These are phyloP conservation scores for Clistopyga incitator DNA, from an alignment of 2,888 invertebrate species.

Conservation along the genomic window DNA sequence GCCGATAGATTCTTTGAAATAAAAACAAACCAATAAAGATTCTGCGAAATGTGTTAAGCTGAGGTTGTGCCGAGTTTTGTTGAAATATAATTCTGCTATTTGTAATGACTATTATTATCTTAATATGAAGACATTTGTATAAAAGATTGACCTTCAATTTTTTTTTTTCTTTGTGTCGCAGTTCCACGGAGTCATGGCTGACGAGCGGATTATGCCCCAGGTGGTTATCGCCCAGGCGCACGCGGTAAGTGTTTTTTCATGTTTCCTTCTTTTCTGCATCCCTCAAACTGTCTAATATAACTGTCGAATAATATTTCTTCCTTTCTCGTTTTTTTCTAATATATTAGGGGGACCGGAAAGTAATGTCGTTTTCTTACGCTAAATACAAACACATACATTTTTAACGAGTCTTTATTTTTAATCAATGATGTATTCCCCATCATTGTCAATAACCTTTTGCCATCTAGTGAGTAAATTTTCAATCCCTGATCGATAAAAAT, in stretches of 20 bases:
- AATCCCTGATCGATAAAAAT: no score
- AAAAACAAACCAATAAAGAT: no score
- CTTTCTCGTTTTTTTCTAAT: slow-evolving; percentile 7
- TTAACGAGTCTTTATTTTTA: no score
- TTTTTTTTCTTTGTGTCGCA: slow-evolving; percentile 70
- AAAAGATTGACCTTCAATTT: slow-evolving; percentile 37
- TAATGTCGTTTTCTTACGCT: no score
- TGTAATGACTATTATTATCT: neutral
- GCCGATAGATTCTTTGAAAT: no score
- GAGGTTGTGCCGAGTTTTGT: neutral
- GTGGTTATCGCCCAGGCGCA: slow-evolving; percentile 77
- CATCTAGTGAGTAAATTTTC: no score
- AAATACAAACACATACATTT: no score
- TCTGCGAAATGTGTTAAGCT: no score
- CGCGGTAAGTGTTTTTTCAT: slow-evolving; percentile 74
- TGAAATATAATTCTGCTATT: neutral
- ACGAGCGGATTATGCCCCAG: slow-evolving; percentile 79
- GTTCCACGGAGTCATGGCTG: slow-evolving; percentile 79
- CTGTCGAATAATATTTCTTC: slow-evolving; percentile 32
- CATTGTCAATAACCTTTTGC: no score
- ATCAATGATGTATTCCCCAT: no score
- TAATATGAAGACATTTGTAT: neutral
- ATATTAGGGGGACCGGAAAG: no score
- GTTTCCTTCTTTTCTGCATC: neutral
- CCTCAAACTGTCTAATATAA: slow-evolving; percentile 1